Evolutionary conservation across 92 coral and sea anemone genomes (phyloP).

Genomic region (Actinernus sp.): DNA sequence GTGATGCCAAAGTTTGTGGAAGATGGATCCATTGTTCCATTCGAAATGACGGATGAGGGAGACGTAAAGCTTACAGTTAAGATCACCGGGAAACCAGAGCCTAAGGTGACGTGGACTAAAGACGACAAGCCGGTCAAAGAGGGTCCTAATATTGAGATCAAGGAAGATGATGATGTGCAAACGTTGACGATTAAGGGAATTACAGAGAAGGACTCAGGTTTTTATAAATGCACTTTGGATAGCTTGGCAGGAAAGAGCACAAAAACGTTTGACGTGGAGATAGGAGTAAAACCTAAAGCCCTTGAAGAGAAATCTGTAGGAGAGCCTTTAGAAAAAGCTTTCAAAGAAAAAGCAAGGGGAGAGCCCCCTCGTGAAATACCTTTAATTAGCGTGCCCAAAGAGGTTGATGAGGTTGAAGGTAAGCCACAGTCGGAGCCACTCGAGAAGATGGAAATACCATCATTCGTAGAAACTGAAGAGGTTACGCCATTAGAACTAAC

Average conservation of each 20-base stretch:
- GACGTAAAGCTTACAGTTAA: constrained; percentile 67
- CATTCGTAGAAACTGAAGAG: constrained; percentile 2
- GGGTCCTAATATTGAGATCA: constrained; percentile 9
- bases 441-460: constrained; percentile 1
- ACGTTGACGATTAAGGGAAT: constrained; percentile 40
- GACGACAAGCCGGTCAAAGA: constrained; percentile 41
- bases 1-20: constrained; percentile 34
- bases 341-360: neutral
- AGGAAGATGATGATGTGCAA: constrained; percentile 27
- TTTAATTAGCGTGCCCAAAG: neutral
- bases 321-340: constrained; percentile 18
- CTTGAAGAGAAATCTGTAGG: neutral
- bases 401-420: neutral
- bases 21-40: constrained; percentile 34
- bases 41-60: constrained; percentile 76
- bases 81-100: constrained; percentile 60
- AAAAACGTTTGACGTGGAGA: constrained; percentile 52
- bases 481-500: constrained; percentile 2
- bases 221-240: constrained; percentile 40
- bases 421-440: too few relatives aligned
- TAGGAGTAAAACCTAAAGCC: constrained; percentile 23
- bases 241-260: constrained; percentile 36
- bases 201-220: constrained; percentile 43
- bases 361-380: too few relatives aligned
- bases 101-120: constrained; percentile 51